A percentile compares a stretch with the other conserved stretches of the same genome.
These are phyloP conservation scores for Alouatta palliata DNA, from an alignment of 2,113 vertebrate genomes.

Conservation along the genomic window DNA sequence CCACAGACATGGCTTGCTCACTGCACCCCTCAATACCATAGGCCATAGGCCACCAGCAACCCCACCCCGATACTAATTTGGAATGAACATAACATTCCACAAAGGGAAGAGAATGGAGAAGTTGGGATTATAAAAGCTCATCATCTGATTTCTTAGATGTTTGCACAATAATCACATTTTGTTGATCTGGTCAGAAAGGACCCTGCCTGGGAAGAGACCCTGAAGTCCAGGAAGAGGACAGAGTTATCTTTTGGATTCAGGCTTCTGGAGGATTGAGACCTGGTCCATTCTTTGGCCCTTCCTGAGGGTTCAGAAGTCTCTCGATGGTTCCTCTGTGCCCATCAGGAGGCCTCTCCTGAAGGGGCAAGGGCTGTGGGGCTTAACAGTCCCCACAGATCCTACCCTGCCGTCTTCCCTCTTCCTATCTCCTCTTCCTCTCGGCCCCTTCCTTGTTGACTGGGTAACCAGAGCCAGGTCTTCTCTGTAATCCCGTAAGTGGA, in stretches of 20 bases:
- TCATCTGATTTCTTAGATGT: neutral
- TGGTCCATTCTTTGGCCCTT: neutral
- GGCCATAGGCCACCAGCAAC: neutral
- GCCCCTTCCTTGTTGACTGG: neutral
- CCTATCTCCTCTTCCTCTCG: accelerated
- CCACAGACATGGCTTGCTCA: neutral
- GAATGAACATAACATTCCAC: neutral
- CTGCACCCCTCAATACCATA: neutral
- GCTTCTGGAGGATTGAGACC: neutral
- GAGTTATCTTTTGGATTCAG: neutral
- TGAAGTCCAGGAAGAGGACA: neutral
- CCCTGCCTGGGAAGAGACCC: neutral
- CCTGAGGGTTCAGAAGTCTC: neutral
- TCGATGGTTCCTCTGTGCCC: neutral
- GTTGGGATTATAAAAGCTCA: neutral
- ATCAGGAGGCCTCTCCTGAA: neutral
- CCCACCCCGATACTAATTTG: accelerated
- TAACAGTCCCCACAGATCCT: neutral
- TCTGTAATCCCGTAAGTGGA: slow-evolving; percentile 2
- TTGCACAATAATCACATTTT: neutral
- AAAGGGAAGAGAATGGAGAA: neutral
- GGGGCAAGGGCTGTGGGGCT: neutral
- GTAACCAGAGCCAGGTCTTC: neutral
- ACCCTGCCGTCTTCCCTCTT: neutral
- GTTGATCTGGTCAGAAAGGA: neutral